Percentiles rank a stretch among this genome's conserved stretches.
phyloP scores from a whole-genome alignment of 2,888 invertebrate species.

The Elegia similella region DNA sequence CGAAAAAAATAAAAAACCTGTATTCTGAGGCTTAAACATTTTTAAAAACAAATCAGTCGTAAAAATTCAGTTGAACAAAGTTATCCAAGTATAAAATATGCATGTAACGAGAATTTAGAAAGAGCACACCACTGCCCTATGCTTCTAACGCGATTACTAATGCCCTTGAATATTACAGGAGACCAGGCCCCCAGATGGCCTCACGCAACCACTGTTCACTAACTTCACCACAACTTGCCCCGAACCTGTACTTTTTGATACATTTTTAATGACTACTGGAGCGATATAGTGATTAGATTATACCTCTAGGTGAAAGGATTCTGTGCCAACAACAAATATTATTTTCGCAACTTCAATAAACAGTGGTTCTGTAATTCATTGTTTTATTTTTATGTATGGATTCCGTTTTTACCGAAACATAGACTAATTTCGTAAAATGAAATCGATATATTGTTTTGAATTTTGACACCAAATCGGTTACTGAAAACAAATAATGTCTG shows the following conservation, averaged over 20 bases:
- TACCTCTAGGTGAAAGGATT: conserved; percentile 33
- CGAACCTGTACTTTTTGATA: conserved; percentile 34
- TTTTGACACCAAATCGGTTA: too few species aligned
- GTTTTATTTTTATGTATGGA: too few species aligned
- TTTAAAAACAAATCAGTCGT: too few species aligned
- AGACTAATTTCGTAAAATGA: too few species aligned
- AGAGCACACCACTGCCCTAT: neutral
- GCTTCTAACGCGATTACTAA: conserved; percentile 37
- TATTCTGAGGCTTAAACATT: too few species aligned
- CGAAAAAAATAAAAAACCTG: too few species aligned
- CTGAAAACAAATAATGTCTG: too few species aligned
- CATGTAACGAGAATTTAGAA: neutral
- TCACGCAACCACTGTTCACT: conserved; percentile 43
- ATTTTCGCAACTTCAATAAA: neutral
- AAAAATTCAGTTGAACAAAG: too few species aligned
- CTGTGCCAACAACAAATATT: conserved; percentile 4
- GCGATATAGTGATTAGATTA: conserved; percentile 5
- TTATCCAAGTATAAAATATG: neutral
- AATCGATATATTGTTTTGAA: too few species aligned
- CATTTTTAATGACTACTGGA: conserved; percentile 42
- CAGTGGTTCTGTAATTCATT: too few species aligned
- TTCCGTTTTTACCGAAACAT: too few species aligned
- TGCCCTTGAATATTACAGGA: conserved; percentile 46
- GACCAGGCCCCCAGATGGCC: conserved; percentile 28
- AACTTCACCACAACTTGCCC: conserved; percentile 31